phyloP scores from a whole-genome alignment of 2,797 vertebrate genomes.

The Echiichthys vipera region DNA sequence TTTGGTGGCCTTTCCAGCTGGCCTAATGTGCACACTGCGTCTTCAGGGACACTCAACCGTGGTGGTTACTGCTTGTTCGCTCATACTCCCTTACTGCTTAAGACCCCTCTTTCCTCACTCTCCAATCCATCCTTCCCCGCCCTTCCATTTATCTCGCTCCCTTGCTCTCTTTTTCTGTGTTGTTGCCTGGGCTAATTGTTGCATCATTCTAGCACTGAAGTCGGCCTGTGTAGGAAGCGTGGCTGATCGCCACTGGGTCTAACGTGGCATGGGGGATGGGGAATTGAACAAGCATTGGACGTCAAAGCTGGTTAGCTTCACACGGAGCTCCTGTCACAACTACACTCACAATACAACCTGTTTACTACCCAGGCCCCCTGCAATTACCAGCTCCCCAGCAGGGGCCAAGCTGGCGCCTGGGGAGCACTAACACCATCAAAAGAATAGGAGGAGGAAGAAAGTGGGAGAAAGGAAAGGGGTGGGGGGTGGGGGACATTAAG shows the following conservation, averaged over 20 bases:
- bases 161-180: constrained; percentile 1
- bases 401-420: constrained; percentile 53
- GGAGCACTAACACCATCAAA: constrained; percentile 63
- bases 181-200: constrained; percentile 77
- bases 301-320: constrained; percentile 85
- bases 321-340: constrained; percentile 73
- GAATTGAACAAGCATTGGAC: constrained; percentile 86
- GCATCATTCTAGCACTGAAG: constrained; percentile 66
- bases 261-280: constrained; percentile 62
- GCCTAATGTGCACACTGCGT: neutral
- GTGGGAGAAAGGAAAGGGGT: too few relatives aligned
- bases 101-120: constrained; percentile 16
- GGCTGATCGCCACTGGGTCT: constrained; percentile 57
- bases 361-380: constrained; percentile 75
- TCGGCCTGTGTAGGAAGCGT: constrained; percentile 53
- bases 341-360: constrained; percentile 77
- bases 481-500: constrained; percentile 50
- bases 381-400: constrained; percentile 79
- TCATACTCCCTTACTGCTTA: neutral
- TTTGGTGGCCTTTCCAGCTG: neutral
- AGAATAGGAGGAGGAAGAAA: constrained; percentile 24
- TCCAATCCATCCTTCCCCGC: constrained; percentile 41
- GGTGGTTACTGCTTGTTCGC: constrained; percentile 11
- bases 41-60: neutral
- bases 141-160: constrained; percentile 34